phyloP scores from a whole-genome alignment of 2,797 vertebrate genomes.

The Hozukius guyotensis region DNA sequence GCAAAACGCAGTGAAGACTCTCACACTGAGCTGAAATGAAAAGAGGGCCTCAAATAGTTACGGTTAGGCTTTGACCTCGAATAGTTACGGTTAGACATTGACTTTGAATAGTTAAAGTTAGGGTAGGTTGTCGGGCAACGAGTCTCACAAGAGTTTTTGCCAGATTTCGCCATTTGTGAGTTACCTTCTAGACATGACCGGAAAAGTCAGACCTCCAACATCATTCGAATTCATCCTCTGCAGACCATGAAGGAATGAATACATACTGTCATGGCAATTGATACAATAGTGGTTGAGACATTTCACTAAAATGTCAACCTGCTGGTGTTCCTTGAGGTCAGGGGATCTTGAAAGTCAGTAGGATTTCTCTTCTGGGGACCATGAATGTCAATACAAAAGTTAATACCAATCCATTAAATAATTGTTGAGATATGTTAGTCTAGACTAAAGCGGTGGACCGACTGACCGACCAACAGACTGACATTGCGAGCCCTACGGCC shows the following conservation, averaged over 20 bases:
- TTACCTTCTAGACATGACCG: no score
- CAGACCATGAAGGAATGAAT: neutral
- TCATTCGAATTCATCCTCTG: neutral
- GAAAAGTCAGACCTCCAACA: neutral
- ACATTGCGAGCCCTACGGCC: neutral
- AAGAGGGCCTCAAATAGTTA: no score
- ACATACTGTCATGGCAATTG: neutral
- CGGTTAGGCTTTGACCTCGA: accelerated
- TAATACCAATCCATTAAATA: neutral
- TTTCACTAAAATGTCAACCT: neutral
- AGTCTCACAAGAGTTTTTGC: no score
- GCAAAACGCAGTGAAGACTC: no score
- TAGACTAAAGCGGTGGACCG: neutral
- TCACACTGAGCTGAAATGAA: no score
- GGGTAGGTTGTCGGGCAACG: no score
- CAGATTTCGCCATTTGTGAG: no score
- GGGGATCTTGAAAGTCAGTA: neutral
- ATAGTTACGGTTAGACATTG: no score
- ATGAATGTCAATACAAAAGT: neutral
- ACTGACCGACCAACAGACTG: neutral
- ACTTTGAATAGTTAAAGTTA: no score
- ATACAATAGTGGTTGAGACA: neutral
- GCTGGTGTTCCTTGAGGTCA: neutral
- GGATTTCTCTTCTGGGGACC: neutral
- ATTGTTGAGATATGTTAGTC: neutral